Evolutionary conservation across 2,113 vertebrate species (phyloP), one percentile per base, ranked within the genome.

Genomic region (Pterocles burchelli): DNA sequence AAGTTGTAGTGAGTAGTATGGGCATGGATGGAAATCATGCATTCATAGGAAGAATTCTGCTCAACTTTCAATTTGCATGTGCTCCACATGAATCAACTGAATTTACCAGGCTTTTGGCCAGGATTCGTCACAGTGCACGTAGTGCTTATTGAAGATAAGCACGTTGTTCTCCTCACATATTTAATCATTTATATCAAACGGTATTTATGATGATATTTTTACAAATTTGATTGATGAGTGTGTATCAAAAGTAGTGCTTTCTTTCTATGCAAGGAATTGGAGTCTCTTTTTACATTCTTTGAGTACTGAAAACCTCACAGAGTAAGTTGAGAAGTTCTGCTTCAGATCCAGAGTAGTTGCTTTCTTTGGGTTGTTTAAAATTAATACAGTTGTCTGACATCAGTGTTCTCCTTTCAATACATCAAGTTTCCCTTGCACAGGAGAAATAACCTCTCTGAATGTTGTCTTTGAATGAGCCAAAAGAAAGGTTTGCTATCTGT

Each of bases 351-450:
- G 18, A 72, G 25, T 4, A 55, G 11, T 25, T 94, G 10, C 17
- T 63, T 88, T 18, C 20, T 79, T 46, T 41, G 71, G 2, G 1
- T 46, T 36, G 9, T 24, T 70, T 73, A n/a, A 86, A 83, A 57
- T 61, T 0, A 61, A 33, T 73, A 11, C 5, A 26, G 12, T 17
- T 34, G 9, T 5, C 22, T 80, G 31, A 66, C 0, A 1, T 17
- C 33, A 80, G 79, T 73, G n/a, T n/a, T 49, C 26, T 65, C 10
- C 11, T 82, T 20, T 88, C 17, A 63, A 16, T 22, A 36, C 14
- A 65, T 10, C 2, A 19, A 6, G 8, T 59, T 84, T 72, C 24
- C 58, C n/a, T 75, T 75, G 7, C 28, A 61, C 6, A 61, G 26
- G 22, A 71, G 28, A 76, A 55, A 36, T 19, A 61, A 5, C 10